Evolutionary conservation across 2,888 invertebrate genomes (phyloP).

Genomic region (Rotaria sp.): DNA sequence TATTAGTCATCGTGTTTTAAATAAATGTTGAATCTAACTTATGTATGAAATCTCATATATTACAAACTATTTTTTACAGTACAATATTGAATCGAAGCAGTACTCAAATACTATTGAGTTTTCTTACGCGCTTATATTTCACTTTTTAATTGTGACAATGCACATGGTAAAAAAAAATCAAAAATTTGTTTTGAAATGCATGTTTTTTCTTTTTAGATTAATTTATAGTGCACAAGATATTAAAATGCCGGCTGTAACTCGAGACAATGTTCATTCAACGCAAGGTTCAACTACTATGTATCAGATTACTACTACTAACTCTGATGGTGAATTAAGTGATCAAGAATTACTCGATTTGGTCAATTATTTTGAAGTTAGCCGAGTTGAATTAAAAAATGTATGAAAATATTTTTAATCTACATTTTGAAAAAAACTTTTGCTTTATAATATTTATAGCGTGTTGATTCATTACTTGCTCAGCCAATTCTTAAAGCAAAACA

Average conservation of each 20-base stretch:
- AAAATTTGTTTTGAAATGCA: too few relatives aligned
- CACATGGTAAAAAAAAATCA: too few relatives aligned
- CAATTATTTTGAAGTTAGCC: conserved; percentile 7
- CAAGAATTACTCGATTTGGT: background rate
- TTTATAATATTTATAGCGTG: background rate
- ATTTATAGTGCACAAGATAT: background rate
- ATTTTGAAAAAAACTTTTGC: background rate
- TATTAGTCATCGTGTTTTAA: too few relatives aligned
- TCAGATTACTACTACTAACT: background rate
- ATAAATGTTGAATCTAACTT: too few relatives aligned
- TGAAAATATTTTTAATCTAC: background rate
- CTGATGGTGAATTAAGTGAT: background rate
- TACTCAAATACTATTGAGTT: too few relatives aligned
- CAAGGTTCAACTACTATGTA: background rate
- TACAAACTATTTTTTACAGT: too few relatives aligned
- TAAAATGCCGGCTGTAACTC: background rate
- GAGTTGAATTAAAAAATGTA: conserved; percentile 11
- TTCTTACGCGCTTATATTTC: too few relatives aligned
- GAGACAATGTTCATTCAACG: background rate
- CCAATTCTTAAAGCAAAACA: conserved; percentile 5
- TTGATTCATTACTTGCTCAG: conserved; percentile 17
- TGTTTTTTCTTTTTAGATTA: background rate
- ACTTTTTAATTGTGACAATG: too few relatives aligned
- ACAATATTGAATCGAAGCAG: too few relatives aligned
- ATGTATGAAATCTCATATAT: too few relatives aligned